Evolutionary conservation across 2,888 invertebrate species (phyloP).

Genomic region (Stenolophus ochropezus): DNA sequence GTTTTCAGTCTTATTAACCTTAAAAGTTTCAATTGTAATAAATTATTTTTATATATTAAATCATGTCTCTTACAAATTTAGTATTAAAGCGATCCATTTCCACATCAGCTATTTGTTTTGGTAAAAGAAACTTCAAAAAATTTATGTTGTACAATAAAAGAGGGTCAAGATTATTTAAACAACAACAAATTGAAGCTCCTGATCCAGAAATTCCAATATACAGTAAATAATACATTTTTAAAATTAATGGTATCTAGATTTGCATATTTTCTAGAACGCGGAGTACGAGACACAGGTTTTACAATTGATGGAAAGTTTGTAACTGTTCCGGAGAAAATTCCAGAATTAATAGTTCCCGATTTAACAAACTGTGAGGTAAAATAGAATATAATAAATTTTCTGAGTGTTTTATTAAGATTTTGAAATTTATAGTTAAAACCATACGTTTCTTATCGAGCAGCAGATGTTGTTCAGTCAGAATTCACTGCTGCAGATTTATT

Average conservation of each 20-base stretch:
- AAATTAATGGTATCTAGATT: conserved; percentile 10
- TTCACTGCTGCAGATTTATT: conserved; percentile 91
- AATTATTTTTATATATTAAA: neutral
- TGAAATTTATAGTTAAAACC: conserved; percentile 83
- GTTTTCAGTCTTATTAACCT: neutral
- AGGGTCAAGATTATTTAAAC: conserved; percentile 81
- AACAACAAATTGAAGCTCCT: conserved; percentile 75
- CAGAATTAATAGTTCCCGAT: conserved; percentile 94
- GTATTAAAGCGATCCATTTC: conserved; percentile 73
- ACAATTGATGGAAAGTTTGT: conserved; percentile 76
- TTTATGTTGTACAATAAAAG: conserved; percentile 85
- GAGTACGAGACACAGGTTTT: conserved; percentile 81
- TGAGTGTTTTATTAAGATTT: neutral
- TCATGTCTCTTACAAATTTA: conserved; percentile 67
- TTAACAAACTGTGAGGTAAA: conserved; percentile 83
- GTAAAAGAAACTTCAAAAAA: conserved; percentile 89
- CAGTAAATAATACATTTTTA: conserved; percentile 72
- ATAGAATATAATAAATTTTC: neutral
- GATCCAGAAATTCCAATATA: conserved; percentile 81
- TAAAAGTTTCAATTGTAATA: neutral
- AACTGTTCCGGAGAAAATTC: conserved; percentile 89
- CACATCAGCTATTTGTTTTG: conserved; percentile 75
- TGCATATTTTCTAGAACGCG: conserved; percentile 75
- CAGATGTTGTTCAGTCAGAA: conserved; percentile 84
- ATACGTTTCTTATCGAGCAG: conserved; percentile 92